Evolutionary conservation across 2,888 invertebrate species (phyloP), one percentile per base, ranked within the genome.

Genomic region (Gymnocheta viridis): DNA sequence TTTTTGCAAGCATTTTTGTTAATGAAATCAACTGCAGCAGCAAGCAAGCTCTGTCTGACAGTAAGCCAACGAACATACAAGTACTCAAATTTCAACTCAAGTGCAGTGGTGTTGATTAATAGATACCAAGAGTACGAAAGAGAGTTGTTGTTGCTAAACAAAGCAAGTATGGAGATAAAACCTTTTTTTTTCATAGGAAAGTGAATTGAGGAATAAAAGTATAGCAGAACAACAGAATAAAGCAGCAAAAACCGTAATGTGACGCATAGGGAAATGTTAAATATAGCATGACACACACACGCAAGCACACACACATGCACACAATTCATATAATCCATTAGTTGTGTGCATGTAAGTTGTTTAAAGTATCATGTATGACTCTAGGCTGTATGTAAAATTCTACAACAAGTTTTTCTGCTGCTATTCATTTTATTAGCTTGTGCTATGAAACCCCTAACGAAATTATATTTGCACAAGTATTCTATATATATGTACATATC

Each of bases 11-110:
- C 9, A 29, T 89, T 90, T 89, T 88, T 87, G 89, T 89, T 90
- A 90, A 90, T 90, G 91, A 90, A 90, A 90, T 90, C 91, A 90
- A 87, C 88, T 88, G 87, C 88, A 88, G 88, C 51, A 49, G n/a
- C 76, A 44, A 29, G 29, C 70, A 56, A 10, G 6, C 17, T 29
- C 17, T 66, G 86, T 79, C 85, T 66, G 51, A 19, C 64, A 80
- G 49, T 41, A 9, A 60, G 24, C 12, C 69, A 69, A 24, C 22
- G 32, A 67, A 17, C 62, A 77, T 17, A 62, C 74, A 35, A 77
- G 47, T 80, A 54, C 79, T 77, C 66, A 69, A 80, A 80, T 82
- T 81, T 73, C 62, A 81, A 79, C 74, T 72, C 82, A 67, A 77
- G 81, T 84, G 81, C 84, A 77, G 47, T 64, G 70, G 83, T 83